Percentiles rank a stretch among this genome's conserved stretches.
Evolutionary conservation across 2,113 vertebrate species (phyloP).

Genomic region (Eidolon helvum): DNA sequence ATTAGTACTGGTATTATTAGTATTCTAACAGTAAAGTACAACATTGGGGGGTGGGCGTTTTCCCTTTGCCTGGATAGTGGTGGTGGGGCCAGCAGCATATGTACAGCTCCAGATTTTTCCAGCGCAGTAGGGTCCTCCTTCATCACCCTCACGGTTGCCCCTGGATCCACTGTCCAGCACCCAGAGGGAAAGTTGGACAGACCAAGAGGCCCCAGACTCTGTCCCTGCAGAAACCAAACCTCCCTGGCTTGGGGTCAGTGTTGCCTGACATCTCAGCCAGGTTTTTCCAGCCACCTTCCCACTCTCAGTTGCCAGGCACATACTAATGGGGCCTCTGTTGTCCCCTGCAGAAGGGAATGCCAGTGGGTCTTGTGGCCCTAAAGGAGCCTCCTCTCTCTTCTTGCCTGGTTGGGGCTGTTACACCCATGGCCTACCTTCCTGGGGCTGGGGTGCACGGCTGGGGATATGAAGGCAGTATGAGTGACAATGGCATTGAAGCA

Average conservation of each 20-base stretch:
- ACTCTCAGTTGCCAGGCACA: background rate
- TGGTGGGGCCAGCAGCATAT: no score
- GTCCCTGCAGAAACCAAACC: background rate
- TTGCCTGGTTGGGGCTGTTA: background rate
- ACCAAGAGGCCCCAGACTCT: background rate
- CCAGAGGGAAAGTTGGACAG: background rate
- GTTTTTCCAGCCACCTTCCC: background rate
- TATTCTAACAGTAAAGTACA: background rate
- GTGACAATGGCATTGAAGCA: background rate
- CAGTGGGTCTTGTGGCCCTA: background rate
- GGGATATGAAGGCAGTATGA: background rate
- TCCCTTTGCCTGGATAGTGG: background rate
- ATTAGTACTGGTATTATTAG: background rate
- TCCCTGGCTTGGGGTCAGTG: background rate
- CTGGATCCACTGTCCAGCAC: background rate
- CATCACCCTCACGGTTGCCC: no score
- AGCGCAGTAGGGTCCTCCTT: background rate
- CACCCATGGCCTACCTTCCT: background rate
- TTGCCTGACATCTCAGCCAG: background rate
- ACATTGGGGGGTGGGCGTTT: background rate
- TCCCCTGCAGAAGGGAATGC: background rate
- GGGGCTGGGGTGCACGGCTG: background rate
- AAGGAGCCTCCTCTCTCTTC: background rate
- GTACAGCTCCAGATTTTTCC: background rate
- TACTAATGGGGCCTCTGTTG: background rate